These are phyloP conservation scores for Tetranychus truncatus DNA, from an alignment of 2,888 invertebrate species.

Conservation along the genomic window DNA sequence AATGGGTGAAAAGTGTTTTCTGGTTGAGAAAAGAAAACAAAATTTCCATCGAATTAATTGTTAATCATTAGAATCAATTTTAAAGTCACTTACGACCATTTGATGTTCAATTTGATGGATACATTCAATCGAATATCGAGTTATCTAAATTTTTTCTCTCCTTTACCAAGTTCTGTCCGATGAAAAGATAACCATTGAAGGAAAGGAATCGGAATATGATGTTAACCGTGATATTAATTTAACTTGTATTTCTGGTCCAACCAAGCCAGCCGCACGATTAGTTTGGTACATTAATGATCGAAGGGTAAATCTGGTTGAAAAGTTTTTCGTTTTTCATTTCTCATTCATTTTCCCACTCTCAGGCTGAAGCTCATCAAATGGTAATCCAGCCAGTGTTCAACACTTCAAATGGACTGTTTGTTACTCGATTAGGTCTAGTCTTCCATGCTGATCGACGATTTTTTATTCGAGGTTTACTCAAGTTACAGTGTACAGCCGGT, in stretches of 20 bases:
- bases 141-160: too few species aligned
- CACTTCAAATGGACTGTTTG: slow-evolving; percentile 13
- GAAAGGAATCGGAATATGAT: slow-evolving; percentile 18
- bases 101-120: background rate
- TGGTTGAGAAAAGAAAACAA: too few species aligned
- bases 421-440: slow-evolving; percentile 14
- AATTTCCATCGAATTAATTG: background rate
- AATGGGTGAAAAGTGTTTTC: too few species aligned
- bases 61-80: background rate
- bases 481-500: slow-evolving; percentile 16
- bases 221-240: slow-evolving; percentile 20
- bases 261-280: slow-evolving; percentile 19
- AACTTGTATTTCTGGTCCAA: slow-evolving; percentile 20
- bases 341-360: background rate
- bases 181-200: slow-evolving; percentile 19
- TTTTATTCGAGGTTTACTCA: slow-evolving; percentile 16
- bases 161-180: slow-evolving; percentile 18
- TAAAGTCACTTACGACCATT: background rate
- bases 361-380: background rate
- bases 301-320: slow-evolving; percentile 12
- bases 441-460: slow-evolving; percentile 12
- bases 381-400: slow-evolving; percentile 9
- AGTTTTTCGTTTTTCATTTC: background rate
- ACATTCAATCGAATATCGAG: too few species aligned
- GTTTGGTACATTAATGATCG: slow-evolving; percentile 21